Percentiles rank a stretch among this genome's conserved stretches.
Evolutionary conservation across 2,113 vertebrate genomes (phyloP).

Genomic region (Nycticorax nycticorax): DNA sequence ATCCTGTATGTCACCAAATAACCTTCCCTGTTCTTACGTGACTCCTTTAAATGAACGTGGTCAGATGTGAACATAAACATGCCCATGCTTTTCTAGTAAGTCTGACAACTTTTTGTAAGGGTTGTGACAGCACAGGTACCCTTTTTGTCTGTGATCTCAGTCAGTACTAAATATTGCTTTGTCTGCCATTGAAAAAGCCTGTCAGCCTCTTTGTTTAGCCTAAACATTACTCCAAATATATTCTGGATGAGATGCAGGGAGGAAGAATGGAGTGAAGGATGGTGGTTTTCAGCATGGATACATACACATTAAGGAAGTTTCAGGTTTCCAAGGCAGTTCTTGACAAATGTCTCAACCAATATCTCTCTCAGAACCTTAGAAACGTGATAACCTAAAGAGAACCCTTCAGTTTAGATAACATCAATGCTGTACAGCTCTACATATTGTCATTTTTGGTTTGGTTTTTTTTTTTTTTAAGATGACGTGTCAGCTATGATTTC

Average conservation of each 20-base stretch:
- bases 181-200: background rate
- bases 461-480: background rate
- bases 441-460: background rate
- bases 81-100: background rate
- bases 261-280: background rate
- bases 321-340: background rate
- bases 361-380: background rate
- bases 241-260: background rate
- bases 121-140: background rate
- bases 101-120: background rate
- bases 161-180: background rate
- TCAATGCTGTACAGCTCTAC: background rate
- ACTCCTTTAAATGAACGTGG: background rate
- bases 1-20: background rate
- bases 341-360: background rate
- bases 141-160: background rate
- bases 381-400: background rate
- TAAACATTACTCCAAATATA: background rate
- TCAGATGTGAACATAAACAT: background rate
- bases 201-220: background rate
- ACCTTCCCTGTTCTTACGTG: slow-evolving; percentile 7
- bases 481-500: background rate
- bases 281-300: background rate
- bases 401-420: background rate
- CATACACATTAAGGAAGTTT: background rate